These are phyloP conservation scores for Ectemnius continuus DNA, from an alignment of 2,888 invertebrate species.

Conservation along the genomic window DNA sequence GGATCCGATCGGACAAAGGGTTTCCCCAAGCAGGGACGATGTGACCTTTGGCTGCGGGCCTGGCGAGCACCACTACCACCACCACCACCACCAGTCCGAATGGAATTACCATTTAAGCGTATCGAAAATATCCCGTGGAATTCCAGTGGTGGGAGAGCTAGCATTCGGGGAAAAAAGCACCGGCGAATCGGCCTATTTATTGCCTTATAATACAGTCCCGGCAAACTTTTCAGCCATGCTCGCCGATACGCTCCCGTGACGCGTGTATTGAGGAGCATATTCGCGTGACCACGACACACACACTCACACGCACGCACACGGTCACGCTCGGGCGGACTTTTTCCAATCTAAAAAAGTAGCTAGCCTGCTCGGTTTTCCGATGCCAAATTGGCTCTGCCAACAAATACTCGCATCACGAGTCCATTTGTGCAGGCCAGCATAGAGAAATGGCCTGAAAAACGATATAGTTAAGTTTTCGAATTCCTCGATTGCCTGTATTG, in stretches of 20 bases:
- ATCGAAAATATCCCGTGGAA: constrained; percentile 39
- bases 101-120: constrained; percentile 51
- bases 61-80: too few species aligned
- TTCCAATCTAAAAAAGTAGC: constrained; percentile 16
- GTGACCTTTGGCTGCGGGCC: constrained; percentile 27
- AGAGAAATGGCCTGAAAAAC: constrained; percentile 31
- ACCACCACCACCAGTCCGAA: constrained; percentile 22
- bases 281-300: neutral
- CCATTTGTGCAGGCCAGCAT: constrained; percentile 17
- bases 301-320: neutral
- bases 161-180: neutral
- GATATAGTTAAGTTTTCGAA: constrained; percentile 26
- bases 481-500: neutral
- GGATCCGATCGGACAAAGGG: constrained; percentile 50
- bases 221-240: neutral
- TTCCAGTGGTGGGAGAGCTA: constrained; percentile 6
- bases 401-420: neutral
- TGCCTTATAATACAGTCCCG: constrained; percentile 6
- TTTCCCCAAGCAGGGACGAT: constrained; percentile 41
- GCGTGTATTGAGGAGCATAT: neutral
- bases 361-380: neutral
- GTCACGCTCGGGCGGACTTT: constrained; percentile 3
- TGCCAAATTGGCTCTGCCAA: constrained; percentile 6
- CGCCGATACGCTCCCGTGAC: neutral
- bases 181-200: neutral